Evolutionary conservation across 2,797 vertebrate genomes (phyloP), one percentile per base, ranked within the genome.

Genomic region (Diglossa cyanea): DNA sequence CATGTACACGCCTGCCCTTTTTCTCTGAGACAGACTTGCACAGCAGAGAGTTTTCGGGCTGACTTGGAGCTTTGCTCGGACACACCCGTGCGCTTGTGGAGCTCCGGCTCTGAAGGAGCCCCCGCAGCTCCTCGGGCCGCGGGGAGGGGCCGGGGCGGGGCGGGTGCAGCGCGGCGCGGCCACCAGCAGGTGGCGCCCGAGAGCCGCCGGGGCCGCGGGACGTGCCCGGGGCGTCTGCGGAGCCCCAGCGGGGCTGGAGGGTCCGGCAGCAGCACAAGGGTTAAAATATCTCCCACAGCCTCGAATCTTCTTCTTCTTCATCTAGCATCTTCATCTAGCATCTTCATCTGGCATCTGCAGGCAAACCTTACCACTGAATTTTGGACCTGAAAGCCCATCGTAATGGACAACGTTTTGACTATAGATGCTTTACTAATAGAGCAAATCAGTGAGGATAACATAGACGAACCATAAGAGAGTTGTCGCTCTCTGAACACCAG

Each of bases 161-260:
- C 31, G 30, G 30, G 11, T 24, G 86, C 62, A 28, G 9, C 16
- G 78, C 28, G 50, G 42, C n/a, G 3, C 7, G 3, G n/a, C 23
- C 50, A 18, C 86, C 86, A 12, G 20, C 65, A 71, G 78, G 50
- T 8, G 87, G 13, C 87, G 37, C 72, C 50, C 78, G 71, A 45
- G 53, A 7, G 60, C 37, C 65, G 42, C 62, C 25, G 70, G 15
- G 11, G 31, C 44, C 20, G 61, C 53, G 4, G 50, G 73, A 13
- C 35, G 40, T 1, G 19, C 3, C 16, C 47, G 30, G 37, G 17
- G 11, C 31, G 21, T 2, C 20, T 1, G 30, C 50, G 28, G 66
- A 33, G 50, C 42, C 58, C 0, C 7, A 9, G 39, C 0, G 6
- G 23, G 30, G 39, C 40, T 3, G 48, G 3, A 11, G 17, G 20